Percentiles rank a stretch among this genome's conserved stretches.
phyloP scores from a whole-genome alignment of 2,797 vertebrate species.

The Geotrypetes seraphini region DNA sequence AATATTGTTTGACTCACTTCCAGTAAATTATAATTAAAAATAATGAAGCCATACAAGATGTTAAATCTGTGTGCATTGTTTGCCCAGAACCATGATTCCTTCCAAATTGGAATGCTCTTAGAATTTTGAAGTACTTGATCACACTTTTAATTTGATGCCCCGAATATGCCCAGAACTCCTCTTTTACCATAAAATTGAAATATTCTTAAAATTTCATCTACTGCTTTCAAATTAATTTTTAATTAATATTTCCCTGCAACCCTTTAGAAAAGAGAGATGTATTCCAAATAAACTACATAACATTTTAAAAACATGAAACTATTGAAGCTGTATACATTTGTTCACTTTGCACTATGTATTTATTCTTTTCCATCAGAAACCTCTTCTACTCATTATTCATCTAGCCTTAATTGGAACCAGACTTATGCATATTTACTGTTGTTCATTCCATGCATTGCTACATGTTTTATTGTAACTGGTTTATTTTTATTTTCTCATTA shows the following conservation, averaged over 20 bases:
- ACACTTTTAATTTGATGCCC: constrained; percentile 17
- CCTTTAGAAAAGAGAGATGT: constrained; percentile 43
- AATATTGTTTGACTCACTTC: background rate
- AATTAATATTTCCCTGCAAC: constrained; percentile 49
- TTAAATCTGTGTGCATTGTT: constrained; percentile 1
- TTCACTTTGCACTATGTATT: too few species aligned
- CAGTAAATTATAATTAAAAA: background rate
- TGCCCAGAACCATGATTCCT: constrained; percentile 9
- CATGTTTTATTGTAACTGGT: too few species aligned
- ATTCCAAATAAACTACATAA: too few species aligned
- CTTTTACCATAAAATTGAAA: constrained; percentile 36
- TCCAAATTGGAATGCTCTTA: constrained; percentile 8
- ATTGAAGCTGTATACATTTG: too few species aligned
- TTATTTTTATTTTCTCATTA: too few species aligned
- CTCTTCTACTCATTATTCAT: too few species aligned
- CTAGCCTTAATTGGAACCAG: too few species aligned
- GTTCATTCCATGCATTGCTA: too few species aligned
- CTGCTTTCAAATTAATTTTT: constrained; percentile 38
- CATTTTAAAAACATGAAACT: constrained; percentile 48
- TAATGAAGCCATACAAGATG: constrained; percentile 8
- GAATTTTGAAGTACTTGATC: constrained; percentile 4
- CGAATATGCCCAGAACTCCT: constrained; percentile 21
- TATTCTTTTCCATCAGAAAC: too few species aligned
- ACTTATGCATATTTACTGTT: too few species aligned
- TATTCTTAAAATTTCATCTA: constrained; percentile 6